Base-by-base conservation (phyloP, 2,888 invertebrate genomes). In the Megastigmus dorsalis region DNA sequence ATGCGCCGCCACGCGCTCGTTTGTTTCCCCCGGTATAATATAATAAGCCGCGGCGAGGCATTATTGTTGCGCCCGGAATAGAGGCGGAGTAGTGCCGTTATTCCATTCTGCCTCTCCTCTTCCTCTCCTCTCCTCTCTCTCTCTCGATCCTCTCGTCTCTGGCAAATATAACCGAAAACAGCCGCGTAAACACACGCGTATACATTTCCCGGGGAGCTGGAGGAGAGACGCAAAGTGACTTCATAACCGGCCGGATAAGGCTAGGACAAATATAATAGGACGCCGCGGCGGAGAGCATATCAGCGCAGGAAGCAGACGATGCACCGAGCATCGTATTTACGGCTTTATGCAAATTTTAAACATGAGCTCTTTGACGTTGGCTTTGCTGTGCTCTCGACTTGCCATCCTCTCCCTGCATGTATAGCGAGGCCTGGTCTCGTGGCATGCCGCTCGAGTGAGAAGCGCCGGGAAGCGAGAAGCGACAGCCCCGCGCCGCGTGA, bases 261-360 rank as follows among this genome's bases (percentile, higher is more conserved):
- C 45, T 54, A 55, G 36, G 70, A 71, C 70, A 55, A 71, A 71
- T 71, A 71, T 63, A 71, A 55, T 63, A 20, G 63, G 45, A 55
- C 23, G 55, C 33, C 13, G 48, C 20, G 15, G 26, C 5, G n/a
- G 28, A 10, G 45, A 7, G 59, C 59, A 43, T 38, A 57, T 41
- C 43, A 10, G 18, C 18, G 30, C n/a, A 20, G 3, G 23, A 43
- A 33, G 23, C 50, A 52, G 52, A 60, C 33, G 28, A 18, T 45
- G 36, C 13, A n/a, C 26, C 55, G 36, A 33, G n/a, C 59, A 26
- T 60, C 48, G 28, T 68, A 67, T 74, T 65, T 79, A 71, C 66
- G 74, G 65, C 45, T 76, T 73, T 70, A 78, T 78, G 79, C 72
- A 76, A 78, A 79, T 79, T 78, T 78, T 78, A 77, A 77, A 77